phyloP scores from a whole-genome alignment of 2,797 vertebrate genomes.

The Setipinna tenuifilis region DNA sequence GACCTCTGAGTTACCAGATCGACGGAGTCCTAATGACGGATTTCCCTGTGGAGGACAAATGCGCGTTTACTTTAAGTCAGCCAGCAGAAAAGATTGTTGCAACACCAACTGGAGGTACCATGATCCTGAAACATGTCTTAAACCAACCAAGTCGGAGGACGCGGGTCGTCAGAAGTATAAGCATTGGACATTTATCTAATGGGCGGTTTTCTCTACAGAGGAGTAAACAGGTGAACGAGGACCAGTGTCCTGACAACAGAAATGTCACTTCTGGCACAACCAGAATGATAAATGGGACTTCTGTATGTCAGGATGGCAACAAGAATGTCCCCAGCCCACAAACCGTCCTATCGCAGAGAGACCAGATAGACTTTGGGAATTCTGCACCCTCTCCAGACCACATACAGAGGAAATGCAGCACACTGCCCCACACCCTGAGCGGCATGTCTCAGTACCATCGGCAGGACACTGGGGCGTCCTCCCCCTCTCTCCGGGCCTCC shows the following conservation, averaged over 20 bases:
- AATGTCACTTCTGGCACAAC: conserved; percentile 47
- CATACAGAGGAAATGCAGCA: conserved; percentile 46
- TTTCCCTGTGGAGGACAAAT: conserved; percentile 80
- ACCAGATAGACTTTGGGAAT: conserved; percentile 61
- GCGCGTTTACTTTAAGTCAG: conserved; percentile 68
- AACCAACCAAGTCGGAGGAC: conserved; percentile 74
- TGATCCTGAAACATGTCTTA: conserved; percentile 68
- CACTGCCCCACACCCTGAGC: conserved; percentile 46
- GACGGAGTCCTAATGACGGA: conserved; percentile 80
- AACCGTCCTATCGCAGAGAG: conserved; percentile 62
- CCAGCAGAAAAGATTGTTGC: conserved; percentile 65
- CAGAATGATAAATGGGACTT: conserved; percentile 55
- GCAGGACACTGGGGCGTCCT: conserved; percentile 60
- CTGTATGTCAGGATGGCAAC: conserved; percentile 48
- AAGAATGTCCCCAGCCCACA: conserved; percentile 49
- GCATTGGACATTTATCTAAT: conserved; percentile 71
- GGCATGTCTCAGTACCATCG: conserved; percentile 55
- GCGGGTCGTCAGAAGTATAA: conserved; percentile 70
- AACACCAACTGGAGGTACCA: conserved; percentile 51
- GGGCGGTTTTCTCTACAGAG: conserved; percentile 72
- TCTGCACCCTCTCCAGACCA: conserved; percentile 45
- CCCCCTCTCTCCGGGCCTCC: conserved; percentile 41
- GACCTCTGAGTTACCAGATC: conserved; percentile 85
- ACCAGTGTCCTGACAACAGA: conserved; percentile 60
- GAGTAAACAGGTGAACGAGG: conserved; percentile 61